These are phyloP conservation scores for Morpho achilles DNA, from an alignment of 2,888 invertebrate species.

Conservation along the genomic window DNA sequence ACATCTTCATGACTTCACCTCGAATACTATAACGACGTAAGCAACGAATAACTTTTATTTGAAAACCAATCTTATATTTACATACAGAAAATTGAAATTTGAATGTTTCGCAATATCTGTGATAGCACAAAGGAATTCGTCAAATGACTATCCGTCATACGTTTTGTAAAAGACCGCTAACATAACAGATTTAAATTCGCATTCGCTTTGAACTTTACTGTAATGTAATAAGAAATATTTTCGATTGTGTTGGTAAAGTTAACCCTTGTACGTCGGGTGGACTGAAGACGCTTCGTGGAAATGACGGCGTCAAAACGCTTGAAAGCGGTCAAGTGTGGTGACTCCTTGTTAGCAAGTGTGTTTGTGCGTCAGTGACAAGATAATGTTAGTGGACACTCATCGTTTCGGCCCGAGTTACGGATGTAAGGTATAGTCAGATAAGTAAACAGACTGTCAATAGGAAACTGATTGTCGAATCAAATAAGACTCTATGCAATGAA, in stretches of 20 bases:
- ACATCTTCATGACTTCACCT: slow-evolving; percentile 62
- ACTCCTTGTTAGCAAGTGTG: slow-evolving; percentile 66
- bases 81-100: slow-evolving; percentile 19
- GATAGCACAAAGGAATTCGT: slow-evolving; percentile 62
- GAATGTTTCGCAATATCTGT: slow-evolving; percentile 10
- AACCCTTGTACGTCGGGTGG: slow-evolving; percentile 49
- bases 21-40: slow-evolving; percentile 34
- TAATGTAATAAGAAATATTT: slow-evolving; percentile 26
- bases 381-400: slow-evolving; percentile 36
- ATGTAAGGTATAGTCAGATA: slow-evolving; percentile 15
- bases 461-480: slow-evolving; percentile 44
- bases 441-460: slow-evolving; percentile 33
- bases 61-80: slow-evolving; percentile 31
- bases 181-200: slow-evolving; percentile 28
- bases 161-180: slow-evolving; percentile 40
- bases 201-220: slow-evolving; percentile 29
- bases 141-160: slow-evolving; percentile 62
- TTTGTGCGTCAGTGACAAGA: slow-evolving; percentile 58
- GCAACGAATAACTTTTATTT: slow-evolving; percentile 6
- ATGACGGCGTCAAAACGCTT: slow-evolving; percentile 67
- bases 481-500: too few relatives aligned
- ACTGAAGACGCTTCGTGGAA: slow-evolving; percentile 54
- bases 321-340: slow-evolving; percentile 64
- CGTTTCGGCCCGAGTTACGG: slow-evolving; percentile 20
- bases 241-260: slow-evolving; percentile 27